phyloP scores from a whole-genome alignment of 2,113 vertebrate genomes.

The Lutjanus erythropterus region DNA sequence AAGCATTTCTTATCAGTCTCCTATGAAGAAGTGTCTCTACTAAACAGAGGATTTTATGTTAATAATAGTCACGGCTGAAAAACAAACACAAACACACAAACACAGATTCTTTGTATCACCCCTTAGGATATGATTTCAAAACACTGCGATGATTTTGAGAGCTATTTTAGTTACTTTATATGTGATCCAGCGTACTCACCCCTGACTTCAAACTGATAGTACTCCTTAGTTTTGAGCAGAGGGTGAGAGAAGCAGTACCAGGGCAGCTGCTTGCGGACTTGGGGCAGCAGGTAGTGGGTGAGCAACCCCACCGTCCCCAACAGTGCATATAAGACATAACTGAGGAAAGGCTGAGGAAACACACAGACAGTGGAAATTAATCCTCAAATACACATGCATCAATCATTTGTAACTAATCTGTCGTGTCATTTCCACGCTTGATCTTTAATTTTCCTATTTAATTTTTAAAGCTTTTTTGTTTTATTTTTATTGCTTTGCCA shows the following conservation, averaged over 20 bases:
- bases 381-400: background rate
- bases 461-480: too few relatives aligned
- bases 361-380: background rate
- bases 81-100: too few relatives aligned
- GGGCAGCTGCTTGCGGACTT: conserved; percentile 96
- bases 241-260: conserved; percentile 99
- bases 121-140: background rate
- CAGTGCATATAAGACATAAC: conserved; percentile 93
- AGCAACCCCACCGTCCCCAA: conserved; percentile 92
- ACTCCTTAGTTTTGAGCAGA: conserved; percentile 96
- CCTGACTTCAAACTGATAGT: conserved; percentile 97
- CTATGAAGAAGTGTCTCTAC: background rate
- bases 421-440: background rate
- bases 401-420: background rate
- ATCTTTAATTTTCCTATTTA: too few relatives aligned
- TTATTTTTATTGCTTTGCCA: too few relatives aligned
- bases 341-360: conserved; percentile 91
- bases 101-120: background rate
- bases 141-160: background rate
- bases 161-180: background rate
- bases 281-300: conserved; percentile 96
- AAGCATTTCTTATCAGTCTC: too few relatives aligned
- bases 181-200: conserved; percentile 84
- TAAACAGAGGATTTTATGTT: too few relatives aligned
- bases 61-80: background rate